phyloP scores from a whole-genome alignment of 2,888 invertebrate genomes.

The Megalurothrips usitatus region DNA sequence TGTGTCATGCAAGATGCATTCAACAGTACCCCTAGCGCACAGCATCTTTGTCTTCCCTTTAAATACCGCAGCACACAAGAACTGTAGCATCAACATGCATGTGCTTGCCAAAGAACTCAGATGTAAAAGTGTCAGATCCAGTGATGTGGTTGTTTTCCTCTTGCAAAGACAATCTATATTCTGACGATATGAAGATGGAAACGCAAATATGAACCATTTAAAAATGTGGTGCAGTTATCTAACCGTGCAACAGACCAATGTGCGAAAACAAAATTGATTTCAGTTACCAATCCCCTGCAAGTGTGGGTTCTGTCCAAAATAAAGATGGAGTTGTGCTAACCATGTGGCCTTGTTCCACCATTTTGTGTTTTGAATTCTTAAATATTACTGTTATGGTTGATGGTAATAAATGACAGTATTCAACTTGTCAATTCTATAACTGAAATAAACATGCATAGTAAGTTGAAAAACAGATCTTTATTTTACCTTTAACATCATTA shows the following conservation, averaged over 20 bases:
- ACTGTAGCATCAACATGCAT: neutral
- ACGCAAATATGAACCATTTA: neutral
- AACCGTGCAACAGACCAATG: too few relatives aligned
- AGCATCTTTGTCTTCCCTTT: slow-evolving; percentile 22
- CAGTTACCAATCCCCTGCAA: slow-evolving; percentile 19
- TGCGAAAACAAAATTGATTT: neutral
- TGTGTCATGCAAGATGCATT: neutral
- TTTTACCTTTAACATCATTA: neutral
- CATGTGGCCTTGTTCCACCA: neutral
- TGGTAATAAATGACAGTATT: slow-evolving; percentile 5
- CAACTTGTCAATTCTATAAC: slow-evolving; percentile 23
- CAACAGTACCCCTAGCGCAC: slow-evolving; percentile 19
- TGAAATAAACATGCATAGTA: slow-evolving; percentile 20
- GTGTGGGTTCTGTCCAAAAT: neutral
- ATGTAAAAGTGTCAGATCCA: neutral
- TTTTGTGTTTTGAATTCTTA: slow-evolving; percentile 3
- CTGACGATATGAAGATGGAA: neutral
- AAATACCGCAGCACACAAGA: neutral
- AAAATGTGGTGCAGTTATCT: neutral
- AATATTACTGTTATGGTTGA: slow-evolving; percentile 21
- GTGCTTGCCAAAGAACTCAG: neutral
- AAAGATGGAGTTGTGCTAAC: neutral
- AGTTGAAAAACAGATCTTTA: neutral
- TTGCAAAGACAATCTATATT: slow-evolving; percentile 19
- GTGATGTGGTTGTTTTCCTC: slow-evolving; percentile 6